phyloP scores from a whole-genome alignment of 2,888 invertebrate species.

The Leptopilina syphax region DNA sequence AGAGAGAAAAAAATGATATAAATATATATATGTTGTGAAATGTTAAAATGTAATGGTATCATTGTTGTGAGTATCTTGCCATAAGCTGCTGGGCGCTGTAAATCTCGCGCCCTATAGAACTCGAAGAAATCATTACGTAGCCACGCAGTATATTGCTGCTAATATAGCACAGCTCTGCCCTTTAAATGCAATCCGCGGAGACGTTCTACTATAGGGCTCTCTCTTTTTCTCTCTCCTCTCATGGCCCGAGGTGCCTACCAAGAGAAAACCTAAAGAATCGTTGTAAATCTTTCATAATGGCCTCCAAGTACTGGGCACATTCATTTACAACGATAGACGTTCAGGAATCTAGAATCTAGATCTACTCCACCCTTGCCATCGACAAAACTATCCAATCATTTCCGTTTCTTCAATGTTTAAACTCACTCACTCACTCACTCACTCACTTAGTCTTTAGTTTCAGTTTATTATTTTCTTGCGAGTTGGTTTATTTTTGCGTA shows the following conservation, averaged over 20 bases:
- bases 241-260: slow-evolving; percentile 46
- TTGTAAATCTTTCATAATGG: slow-evolving; percentile 57
- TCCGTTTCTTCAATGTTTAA: not conserved
- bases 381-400: not conserved
- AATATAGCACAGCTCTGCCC: slow-evolving; percentile 57
- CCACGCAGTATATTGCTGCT: slow-evolving; percentile 61
- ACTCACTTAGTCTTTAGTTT: too few relatives aligned
- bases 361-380: slow-evolving; percentile 1
- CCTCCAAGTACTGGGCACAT: slow-evolving; percentile 48
- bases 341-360: not conserved
- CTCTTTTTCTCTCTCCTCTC: too few relatives aligned
- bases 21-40: not conserved
- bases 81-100: slow-evolving; percentile 62
- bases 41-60: slow-evolving; percentile 17
- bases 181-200: slow-evolving; percentile 53
- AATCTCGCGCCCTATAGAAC: slow-evolving; percentile 62
- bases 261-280: slow-evolving; percentile 53
- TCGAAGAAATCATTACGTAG: slow-evolving; percentile 67
- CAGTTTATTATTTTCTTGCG: too few relatives aligned
- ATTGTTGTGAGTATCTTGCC: slow-evolving; percentile 45
- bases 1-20: not conserved
- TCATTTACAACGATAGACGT: slow-evolving; percentile 18
- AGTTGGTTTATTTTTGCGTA: too few relatives aligned
- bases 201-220: slow-evolving; percentile 36
- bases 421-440: too few relatives aligned